phyloP scores from a whole-genome alignment of 2,888 invertebrate genomes.

The Orgyia antiqua region DNA sequence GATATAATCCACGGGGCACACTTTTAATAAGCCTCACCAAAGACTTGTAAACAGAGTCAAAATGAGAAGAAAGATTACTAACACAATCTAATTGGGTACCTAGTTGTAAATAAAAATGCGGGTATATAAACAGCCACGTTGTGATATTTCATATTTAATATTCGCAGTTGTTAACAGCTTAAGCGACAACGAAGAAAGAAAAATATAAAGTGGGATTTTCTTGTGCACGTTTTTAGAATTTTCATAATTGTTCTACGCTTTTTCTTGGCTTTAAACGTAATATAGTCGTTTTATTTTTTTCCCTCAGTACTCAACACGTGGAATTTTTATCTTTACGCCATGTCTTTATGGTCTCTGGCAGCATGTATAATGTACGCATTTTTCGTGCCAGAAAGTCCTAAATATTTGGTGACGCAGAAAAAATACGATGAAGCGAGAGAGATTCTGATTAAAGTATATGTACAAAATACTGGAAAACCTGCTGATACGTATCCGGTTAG shows the following conservation, averaged over 20 bases:
- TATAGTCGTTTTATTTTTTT: slow-evolving; percentile 14
- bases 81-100: too few relatives aligned
- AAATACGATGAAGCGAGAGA: slow-evolving; percentile 50
- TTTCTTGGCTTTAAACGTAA: slow-evolving; percentile 13
- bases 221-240: slow-evolving; percentile 15
- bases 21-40: too few relatives aligned
- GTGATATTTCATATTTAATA: too few relatives aligned
- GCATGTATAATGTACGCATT: slow-evolving; percentile 39
- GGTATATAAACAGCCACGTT: too few relatives aligned
- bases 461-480: slow-evolving; percentile 47
- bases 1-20: too few relatives aligned
- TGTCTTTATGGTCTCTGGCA: slow-evolving; percentile 47
- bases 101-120: too few relatives aligned
- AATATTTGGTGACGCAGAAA: slow-evolving; percentile 49
- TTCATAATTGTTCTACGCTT: slow-evolving; percentile 15
- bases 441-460: slow-evolving; percentile 46
- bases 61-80: too few relatives aligned
- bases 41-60: too few relatives aligned
- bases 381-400: slow-evolving; percentile 56
- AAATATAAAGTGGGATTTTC: slow-evolving; percentile 8
- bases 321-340: slow-evolving; percentile 55
- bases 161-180: too few relatives aligned
- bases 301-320: slow-evolving; percentile 52
- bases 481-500: slow-evolving; percentile 52
- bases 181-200: slow-evolving; percentile 13